phyloP scores from a whole-genome alignment of 2,113 vertebrate genomes.

The Myocastor coypus region DNA sequence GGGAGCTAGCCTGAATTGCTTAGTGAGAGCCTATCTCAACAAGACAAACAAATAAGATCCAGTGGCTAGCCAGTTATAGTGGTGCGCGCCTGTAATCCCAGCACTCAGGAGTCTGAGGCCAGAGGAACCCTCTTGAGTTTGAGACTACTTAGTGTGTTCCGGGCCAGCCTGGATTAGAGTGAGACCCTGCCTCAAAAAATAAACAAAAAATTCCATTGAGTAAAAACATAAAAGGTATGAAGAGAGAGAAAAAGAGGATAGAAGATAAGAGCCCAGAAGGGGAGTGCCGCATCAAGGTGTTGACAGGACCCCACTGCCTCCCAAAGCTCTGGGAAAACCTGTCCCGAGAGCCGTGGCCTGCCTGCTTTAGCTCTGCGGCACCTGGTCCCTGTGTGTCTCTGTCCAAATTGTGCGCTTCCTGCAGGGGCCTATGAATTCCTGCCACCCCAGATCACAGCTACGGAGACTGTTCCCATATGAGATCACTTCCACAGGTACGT shows the following conservation, averaged over 20 bases:
- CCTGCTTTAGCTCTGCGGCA: background rate
- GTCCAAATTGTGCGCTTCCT: background rate
- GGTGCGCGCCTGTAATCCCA: background rate
- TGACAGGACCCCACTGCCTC: background rate
- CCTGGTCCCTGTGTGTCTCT: background rate
- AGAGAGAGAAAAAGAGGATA: background rate
- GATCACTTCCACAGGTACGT: background rate
- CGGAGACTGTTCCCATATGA: slow-evolving; percentile 16
- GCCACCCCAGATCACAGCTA: background rate
- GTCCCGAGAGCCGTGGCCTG: background rate
- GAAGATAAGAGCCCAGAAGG: background rate
- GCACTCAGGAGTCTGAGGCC: background rate
- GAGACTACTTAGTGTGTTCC: background rate
- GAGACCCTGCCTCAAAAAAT: background rate
- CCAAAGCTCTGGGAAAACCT: too few species aligned
- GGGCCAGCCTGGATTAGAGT: background rate
- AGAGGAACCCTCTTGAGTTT: background rate
- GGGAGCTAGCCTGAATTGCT: background rate
- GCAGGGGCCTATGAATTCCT: background rate
- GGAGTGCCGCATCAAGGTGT: background rate
- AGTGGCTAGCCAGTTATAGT: background rate
- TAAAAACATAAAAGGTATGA: slow-evolving; percentile 28
- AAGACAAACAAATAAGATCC: background rate
- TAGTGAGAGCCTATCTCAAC: too few species aligned
- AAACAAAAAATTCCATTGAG: background rate